Percentiles rank a stretch among this genome's conserved stretches.
These are phyloP conservation scores for Cheilosia urbana DNA, from an alignment of 2,888 invertebrate species.

Conservation along the genomic window DNA sequence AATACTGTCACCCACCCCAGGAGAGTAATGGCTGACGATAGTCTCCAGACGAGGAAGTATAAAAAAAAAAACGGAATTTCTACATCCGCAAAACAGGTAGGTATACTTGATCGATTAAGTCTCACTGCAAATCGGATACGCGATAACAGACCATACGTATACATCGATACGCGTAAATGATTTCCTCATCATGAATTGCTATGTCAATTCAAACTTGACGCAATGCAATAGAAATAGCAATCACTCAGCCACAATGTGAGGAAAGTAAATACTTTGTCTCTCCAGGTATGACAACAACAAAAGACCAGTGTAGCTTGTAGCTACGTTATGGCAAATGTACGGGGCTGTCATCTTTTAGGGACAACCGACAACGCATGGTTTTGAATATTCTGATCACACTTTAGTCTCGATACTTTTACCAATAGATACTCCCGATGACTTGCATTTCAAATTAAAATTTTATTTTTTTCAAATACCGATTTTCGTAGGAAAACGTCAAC, in stretches of 20 bases:
- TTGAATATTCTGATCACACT: conserved; percentile 20
- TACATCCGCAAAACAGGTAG: too few relatives aligned
- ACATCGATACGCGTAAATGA: background rate
- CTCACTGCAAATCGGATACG: background rate
- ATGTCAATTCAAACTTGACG: background rate
- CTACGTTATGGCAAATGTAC: conserved; percentile 6
- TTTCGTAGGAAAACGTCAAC: background rate
- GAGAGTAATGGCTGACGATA: too few relatives aligned
- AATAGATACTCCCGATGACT: conserved; percentile 1
- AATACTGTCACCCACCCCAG: too few relatives aligned
- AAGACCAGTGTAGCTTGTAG: background rate
- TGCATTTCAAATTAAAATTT: background rate
- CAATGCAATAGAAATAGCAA: background rate
- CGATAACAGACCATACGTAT: background rate
- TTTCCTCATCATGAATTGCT: background rate
- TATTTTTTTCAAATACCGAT: background rate
- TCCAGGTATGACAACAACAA: background rate
- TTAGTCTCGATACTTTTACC: background rate
- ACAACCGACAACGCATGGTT: background rate
- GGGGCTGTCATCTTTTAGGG: background rate
- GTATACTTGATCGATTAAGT: too few relatives aligned
- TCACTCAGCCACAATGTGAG: too few relatives aligned
- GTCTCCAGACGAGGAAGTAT: too few relatives aligned
- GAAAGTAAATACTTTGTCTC: background rate
- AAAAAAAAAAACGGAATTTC: too few relatives aligned